Conservation (phyloP, 1,140 invertebrate species). For the Dysdera silvatica region DNA sequence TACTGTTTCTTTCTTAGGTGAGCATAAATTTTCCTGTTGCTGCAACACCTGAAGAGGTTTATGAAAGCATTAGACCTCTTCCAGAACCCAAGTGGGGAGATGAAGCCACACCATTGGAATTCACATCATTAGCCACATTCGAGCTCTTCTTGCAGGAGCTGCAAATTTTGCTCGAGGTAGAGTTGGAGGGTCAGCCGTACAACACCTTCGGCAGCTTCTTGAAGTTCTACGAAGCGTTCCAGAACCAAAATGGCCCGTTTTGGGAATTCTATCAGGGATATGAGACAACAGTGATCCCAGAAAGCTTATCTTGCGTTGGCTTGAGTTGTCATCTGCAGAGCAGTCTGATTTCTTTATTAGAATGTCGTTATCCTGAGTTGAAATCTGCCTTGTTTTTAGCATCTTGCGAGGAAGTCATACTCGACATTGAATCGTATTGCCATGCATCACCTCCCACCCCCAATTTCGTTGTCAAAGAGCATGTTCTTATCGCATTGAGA, state of each 20-base stretch:
- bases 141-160: slow-evolving; percentile 66
- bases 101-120: slow-evolving; percentile 37
- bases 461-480: slow-evolving; percentile 64
- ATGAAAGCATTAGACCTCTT: slow-evolving; percentile 46
- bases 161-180: slow-evolving; percentile 61
- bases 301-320: slow-evolving; percentile 79
- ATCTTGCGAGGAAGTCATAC: slow-evolving; percentile 71
- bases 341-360: slow-evolving; percentile 46
- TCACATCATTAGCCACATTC: slow-evolving; percentile 34
- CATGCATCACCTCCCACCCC: slow-evolving; percentile 36
- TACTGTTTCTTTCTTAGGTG: not conserved
- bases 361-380: slow-evolving; percentile 57
- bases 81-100: slow-evolving; percentile 60
- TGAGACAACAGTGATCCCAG: slow-evolving; percentile 61
- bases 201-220: slow-evolving; percentile 78
- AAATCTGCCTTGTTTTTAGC: slow-evolving; percentile 53
- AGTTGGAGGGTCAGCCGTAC: slow-evolving; percentile 68
- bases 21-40: not conserved
- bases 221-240: slow-evolving; percentile 38
- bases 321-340: slow-evolving; percentile 67
- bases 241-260: slow-evolving; percentile 49
- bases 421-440: slow-evolving; percentile 33
- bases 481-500: slow-evolving; percentile 71
- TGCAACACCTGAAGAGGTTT: not conserved
- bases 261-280: slow-evolving; percentile 66